Conservation (phyloP, 2,888 invertebrate genomes). For the Ornithoptera alexandrae region DNA sequence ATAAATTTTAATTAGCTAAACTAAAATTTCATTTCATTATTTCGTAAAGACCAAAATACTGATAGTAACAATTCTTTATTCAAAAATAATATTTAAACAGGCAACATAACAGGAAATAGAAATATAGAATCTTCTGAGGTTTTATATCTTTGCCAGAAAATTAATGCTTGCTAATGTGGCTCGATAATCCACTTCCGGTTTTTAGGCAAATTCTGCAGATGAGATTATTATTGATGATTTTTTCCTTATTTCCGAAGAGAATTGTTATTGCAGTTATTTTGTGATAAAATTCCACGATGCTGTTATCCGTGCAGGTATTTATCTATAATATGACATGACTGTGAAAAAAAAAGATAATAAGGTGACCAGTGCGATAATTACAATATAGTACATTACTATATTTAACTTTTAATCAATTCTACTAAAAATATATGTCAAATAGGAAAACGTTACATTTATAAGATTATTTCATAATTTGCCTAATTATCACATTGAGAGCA, state of each 20-base stretch:
- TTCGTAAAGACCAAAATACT: too few relatives aligned
- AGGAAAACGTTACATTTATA: too few relatives aligned
- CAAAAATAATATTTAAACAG: too few relatives aligned
- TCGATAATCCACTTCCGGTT: too few relatives aligned
- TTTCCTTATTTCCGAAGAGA: not conserved
- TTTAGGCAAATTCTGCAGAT: too few relatives aligned
- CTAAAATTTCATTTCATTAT: too few relatives aligned
- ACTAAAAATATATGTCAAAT: not conserved
- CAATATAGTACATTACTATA: not conserved
- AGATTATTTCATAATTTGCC: not conserved
- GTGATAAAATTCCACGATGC: not conserved
- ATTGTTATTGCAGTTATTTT: not conserved
- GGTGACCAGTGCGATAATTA: not conserved
- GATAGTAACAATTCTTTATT: too few relatives aligned
- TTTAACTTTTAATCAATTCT: not conserved
- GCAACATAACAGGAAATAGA: too few relatives aligned
- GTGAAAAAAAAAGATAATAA: not conserved
- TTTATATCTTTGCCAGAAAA: too few relatives aligned
- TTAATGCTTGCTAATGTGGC: too few relatives aligned
- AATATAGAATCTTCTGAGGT: too few relatives aligned
- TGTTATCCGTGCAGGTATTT: not conserved
- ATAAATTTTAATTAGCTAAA: too few relatives aligned
- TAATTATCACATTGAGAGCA: not conserved
- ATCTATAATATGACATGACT: not conserved
- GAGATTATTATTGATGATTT: not conserved